These are phyloP conservation scores for Cosmorhoe ocellata DNA, from an alignment of 2,888 invertebrate species.

Conservation along the genomic window DNA sequence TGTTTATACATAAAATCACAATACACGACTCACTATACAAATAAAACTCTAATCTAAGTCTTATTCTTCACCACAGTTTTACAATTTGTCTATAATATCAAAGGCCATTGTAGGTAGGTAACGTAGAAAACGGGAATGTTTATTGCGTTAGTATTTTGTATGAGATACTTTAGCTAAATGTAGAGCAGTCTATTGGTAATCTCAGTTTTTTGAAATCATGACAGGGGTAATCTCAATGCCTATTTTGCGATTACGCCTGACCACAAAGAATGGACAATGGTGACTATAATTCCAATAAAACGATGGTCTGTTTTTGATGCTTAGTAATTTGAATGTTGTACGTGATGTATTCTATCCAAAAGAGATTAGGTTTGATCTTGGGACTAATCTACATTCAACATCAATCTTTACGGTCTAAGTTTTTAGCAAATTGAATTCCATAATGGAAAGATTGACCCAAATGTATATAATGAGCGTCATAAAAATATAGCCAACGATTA, in stretches of 20 bases:
- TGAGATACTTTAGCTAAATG: too few species aligned
- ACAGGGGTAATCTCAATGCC: slow-evolving; percentile 38
- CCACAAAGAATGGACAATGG: slow-evolving; percentile 43
- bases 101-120: too few species aligned
- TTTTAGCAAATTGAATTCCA: slow-evolving; percentile 11
- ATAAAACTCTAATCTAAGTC: not conserved
- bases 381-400: slow-evolving; percentile 10
- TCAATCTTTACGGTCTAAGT: slow-evolving; percentile 1
- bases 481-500: slow-evolving; percentile 32
- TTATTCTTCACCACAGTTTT: too few species aligned
- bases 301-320: slow-evolving; percentile 27
- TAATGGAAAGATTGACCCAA: slow-evolving; percentile 25
- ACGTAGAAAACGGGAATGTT: too few species aligned
- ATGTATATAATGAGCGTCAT: slow-evolving; percentile 25
- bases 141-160: too few species aligned
- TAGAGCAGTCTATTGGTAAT: not conserved
- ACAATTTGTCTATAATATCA: too few species aligned
- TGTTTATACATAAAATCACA: not conserved
- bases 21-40: not conserved
- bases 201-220: slow-evolving; percentile 14
- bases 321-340: slow-evolving; percentile 43
- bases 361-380: slow-evolving; percentile 19
- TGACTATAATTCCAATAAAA: slow-evolving; percentile 37
- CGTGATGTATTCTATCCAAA: slow-evolving; percentile 38
- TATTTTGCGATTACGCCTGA: slow-evolving; percentile 35